These are phyloP conservation scores for Syrista parreyssii DNA, from an alignment of 2,888 invertebrate genomes.

Conservation along the genomic window DNA sequence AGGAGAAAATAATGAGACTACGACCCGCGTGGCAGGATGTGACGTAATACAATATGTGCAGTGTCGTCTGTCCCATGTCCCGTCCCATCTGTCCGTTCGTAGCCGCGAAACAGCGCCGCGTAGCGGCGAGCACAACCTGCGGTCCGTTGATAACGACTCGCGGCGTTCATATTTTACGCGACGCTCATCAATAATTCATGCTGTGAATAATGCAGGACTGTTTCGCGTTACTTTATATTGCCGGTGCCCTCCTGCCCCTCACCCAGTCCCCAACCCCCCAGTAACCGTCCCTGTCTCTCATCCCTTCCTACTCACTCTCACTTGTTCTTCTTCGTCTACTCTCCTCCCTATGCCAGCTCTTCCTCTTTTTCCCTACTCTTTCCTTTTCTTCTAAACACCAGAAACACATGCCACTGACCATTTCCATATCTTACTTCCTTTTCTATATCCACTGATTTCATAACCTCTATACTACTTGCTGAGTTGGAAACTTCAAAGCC, in stretches of 20 bases:
- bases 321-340: slow-evolving; percentile 11
- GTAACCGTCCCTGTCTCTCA: background rate
- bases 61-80: slow-evolving; percentile 44
- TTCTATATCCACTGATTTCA: background rate
- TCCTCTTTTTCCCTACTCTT: too few species aligned
- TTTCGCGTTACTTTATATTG: slow-evolving; percentile 59
- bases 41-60: slow-evolving; percentile 46
- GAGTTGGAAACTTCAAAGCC: background rate
- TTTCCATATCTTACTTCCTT: too few species aligned
- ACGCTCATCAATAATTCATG: slow-evolving; percentile 65
- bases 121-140: slow-evolving; percentile 8
- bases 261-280: background rate
- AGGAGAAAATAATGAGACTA: slow-evolving; percentile 1
- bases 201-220: slow-evolving; percentile 64
- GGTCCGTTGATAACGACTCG: slow-evolving; percentile 63
- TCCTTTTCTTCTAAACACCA: too few species aligned
- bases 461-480: background rate
- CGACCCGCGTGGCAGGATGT: slow-evolving; percentile 8
- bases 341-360: background rate
- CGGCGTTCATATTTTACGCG: slow-evolving; percentile 64
- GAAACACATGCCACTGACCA: too few species aligned
- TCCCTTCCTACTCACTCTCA: background rate
- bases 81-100: slow-evolving; percentile 37
- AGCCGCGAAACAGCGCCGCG: slow-evolving; percentile 14
- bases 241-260: slow-evolving; percentile 6